Conservation (phyloP, 2,888 invertebrate genomes). For the Pasiphila rectangulata region DNA sequence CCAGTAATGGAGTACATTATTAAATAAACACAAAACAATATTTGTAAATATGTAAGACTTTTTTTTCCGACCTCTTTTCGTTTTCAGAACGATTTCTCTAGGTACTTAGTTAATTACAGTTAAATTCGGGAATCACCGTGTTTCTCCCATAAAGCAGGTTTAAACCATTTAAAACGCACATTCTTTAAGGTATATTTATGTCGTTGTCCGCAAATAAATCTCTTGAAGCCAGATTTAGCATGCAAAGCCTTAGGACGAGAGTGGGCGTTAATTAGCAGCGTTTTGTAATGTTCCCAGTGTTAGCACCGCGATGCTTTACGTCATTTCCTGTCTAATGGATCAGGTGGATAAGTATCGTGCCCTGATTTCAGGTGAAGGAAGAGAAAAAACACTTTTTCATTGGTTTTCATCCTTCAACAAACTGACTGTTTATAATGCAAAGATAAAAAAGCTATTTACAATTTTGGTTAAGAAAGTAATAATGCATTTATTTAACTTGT, state of each 20-base stretch:
- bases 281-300: conserved; percentile 35
- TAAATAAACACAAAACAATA: too few species aligned
- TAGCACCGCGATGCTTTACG: conserved; percentile 29
- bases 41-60: too few species aligned
- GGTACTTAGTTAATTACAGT: not conserved
- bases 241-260: conserved; percentile 48
- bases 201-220: conserved; percentile 45
- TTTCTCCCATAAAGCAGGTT: not conserved
- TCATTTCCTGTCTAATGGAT: conserved; percentile 36
- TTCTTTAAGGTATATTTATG: conserved; percentile 48
- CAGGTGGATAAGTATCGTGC: not conserved
- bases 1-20: too few species aligned
- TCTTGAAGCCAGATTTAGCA: conserved; percentile 49
- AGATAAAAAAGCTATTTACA: too few species aligned
- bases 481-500: too few species aligned
- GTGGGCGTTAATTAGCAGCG: conserved; percentile 50
- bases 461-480: too few species aligned
- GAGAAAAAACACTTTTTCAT: not conserved
- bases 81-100: too few species aligned
- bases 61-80: too few species aligned
- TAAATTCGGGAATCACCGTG: not conserved
- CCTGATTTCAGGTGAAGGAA: not conserved
- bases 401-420: too few species aligned
- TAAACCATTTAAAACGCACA: conserved; percentile 41
- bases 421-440: too few species aligned